Percentiles rank a stretch among this genome's conserved stretches.
Evolutionary conservation across 2,888 invertebrate species (phyloP).

Genomic region (Mimachlamys varia): DNA sequence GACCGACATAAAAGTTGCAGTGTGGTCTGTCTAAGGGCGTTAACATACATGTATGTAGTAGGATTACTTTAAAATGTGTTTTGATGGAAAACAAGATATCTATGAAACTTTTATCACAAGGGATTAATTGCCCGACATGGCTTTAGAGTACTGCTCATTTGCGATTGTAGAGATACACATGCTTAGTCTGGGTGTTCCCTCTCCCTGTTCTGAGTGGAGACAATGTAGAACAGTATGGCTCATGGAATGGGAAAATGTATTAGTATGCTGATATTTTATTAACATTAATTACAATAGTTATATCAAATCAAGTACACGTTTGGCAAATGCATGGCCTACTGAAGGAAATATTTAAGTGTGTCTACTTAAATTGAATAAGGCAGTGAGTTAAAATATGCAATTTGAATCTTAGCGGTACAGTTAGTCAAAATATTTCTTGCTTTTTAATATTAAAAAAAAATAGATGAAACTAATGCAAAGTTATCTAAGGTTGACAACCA

Average conservation of each 20-base stretch:
- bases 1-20: neutral
- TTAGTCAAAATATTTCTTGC: neutral
- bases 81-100: constrained; percentile 8
- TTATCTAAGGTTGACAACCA: neutral
- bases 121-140: neutral
- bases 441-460: neutral
- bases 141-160: neutral
- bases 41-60: neutral
- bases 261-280: neutral
- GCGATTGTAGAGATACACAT: neutral
- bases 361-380: neutral
- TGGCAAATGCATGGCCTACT: neutral
- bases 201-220: neutral
- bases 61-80: neutral
- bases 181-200: neutral
- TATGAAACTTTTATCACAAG: neutral
- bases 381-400: neutral
- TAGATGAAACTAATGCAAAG: neutral
- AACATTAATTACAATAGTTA: neutral
- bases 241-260: neutral
- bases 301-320: neutral
- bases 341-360: neutral
- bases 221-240: neutral
- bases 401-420: too few relatives aligned
- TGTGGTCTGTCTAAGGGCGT: neutral